Conservation (phyloP, 2,113 vertebrate species). For the Pionites leucogaster region DNA sequence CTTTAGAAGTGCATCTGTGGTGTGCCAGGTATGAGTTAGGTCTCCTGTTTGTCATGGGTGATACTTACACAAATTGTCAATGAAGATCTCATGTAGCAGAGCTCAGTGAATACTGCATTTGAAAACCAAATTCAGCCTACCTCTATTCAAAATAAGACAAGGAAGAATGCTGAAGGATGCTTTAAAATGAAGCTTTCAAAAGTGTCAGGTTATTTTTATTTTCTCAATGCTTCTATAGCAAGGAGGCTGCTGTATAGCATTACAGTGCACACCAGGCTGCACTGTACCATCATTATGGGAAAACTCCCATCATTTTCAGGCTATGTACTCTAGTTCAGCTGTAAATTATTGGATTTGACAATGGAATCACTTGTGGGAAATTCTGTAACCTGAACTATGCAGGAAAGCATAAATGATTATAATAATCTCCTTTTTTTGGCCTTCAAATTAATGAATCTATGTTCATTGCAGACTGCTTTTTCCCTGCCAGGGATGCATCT, state of each 20-base stretch:
- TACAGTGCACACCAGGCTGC: background rate
- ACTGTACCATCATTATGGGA: background rate
- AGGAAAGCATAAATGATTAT: slow-evolving; percentile 10
- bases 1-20: background rate
- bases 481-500: background rate
- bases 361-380: slow-evolving; percentile 34
- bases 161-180: background rate
- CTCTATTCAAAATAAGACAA: background rate
- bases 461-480: background rate
- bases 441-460: background rate
- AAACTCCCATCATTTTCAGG: background rate
- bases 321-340: background rate
- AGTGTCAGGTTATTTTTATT: background rate
- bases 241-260: background rate
- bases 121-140: background rate
- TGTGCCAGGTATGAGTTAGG: background rate
- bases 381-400: background rate
- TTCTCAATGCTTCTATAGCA: background rate
- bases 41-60: background rate
- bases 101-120: background rate
- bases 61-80: background rate
- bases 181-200: background rate
- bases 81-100: background rate
- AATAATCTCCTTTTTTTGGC: background rate
- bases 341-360: slow-evolving; percentile 38